A percentile compares a stretch with the other conserved stretches of the same genome.
phyloP scores from a whole-genome alignment of 2,113 vertebrate genomes.

The Scytalopus superciliaris region DNA sequence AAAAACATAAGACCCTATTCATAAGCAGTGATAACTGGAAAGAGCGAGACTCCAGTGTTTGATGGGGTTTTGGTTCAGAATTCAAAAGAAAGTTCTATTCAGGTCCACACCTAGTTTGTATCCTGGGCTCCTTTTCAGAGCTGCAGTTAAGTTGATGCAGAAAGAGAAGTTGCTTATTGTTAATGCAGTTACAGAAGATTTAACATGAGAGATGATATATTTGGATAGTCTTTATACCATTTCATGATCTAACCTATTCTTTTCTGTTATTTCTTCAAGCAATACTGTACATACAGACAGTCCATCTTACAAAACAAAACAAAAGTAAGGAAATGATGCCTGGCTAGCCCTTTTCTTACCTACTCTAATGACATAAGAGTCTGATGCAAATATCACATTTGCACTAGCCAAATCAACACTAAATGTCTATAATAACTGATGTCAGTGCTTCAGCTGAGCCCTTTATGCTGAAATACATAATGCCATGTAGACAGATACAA shows the following conservation, averaged over 20 bases:
- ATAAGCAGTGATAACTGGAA: background rate
- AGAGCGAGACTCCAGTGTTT: background rate
- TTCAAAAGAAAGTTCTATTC: background rate
- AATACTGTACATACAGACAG: background rate
- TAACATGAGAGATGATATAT: background rate
- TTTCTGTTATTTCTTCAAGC: background rate
- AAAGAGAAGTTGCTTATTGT: background rate
- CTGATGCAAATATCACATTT: constrained; percentile 51
- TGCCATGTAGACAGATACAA: background rate
- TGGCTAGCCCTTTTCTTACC: constrained; percentile 50
- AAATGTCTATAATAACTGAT: background rate
- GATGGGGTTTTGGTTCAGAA: background rate
- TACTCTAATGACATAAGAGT: constrained; percentile 39
- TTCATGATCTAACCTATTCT: background rate
- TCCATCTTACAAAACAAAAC: background rate
- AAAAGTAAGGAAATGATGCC: background rate
- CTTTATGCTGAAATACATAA: background rate
- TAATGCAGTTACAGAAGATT: background rate
- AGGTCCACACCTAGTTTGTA: background rate
- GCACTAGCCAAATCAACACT: constrained; percentile 47
- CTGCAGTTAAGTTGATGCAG: background rate
- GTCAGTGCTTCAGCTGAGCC: background rate
- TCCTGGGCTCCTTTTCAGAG: background rate
- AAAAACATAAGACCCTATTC: background rate
- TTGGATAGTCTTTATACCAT: background rate